phyloP scores from a whole-genome alignment of 2,113 vertebrate species.

The Atractosteus spatula region DNA sequence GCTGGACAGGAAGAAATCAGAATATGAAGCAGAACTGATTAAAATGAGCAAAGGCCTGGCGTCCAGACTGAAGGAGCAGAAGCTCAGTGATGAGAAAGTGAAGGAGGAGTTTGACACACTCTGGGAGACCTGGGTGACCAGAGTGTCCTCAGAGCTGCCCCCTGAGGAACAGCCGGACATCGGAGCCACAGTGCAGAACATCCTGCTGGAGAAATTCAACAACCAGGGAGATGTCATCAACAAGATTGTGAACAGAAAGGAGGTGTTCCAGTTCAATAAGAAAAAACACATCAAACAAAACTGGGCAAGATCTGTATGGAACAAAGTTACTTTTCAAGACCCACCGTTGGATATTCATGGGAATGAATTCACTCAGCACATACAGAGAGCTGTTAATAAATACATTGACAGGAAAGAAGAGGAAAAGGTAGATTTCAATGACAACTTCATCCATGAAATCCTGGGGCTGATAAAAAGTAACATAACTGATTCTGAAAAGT shows the following conservation, averaged over 20 bases:
- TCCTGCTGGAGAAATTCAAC: conserved; percentile 35
- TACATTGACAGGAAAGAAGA: conserved; percentile 26
- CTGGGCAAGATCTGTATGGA: fast-evolving
- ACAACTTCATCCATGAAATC: no score
- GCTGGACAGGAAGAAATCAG: conserved; percentile 29
- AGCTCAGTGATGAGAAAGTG: conserved; percentile 28
- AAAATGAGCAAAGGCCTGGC: conserved; percentile 29
- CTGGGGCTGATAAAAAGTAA: no score
- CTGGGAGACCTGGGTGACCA: conserved; percentile 29
- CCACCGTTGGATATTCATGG: not conserved
- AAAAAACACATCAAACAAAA: fast-evolving
- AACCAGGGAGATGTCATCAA: not conserved
- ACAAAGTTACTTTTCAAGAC: fast-evolving
- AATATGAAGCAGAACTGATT: conserved; percentile 33
- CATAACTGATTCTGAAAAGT: no score
- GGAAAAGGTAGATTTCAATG: conserved; percentile 34
- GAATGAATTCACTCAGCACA: not conserved
- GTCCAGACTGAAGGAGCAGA: conserved; percentile 25
- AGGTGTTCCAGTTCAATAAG: no score
- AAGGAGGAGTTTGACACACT: conserved; percentile 27
- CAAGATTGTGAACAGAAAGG: no score
- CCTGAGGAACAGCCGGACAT: conserved; percentile 20
- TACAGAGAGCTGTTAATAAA: fast-evolving
- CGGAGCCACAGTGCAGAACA: conserved; percentile 22
- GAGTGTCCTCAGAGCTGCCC: not conserved